Percentiles rank a stretch among this genome's conserved stretches.
phyloP scores from a whole-genome alignment of 2,888 invertebrate genomes.

The Drosophila melanocephala region DNA sequence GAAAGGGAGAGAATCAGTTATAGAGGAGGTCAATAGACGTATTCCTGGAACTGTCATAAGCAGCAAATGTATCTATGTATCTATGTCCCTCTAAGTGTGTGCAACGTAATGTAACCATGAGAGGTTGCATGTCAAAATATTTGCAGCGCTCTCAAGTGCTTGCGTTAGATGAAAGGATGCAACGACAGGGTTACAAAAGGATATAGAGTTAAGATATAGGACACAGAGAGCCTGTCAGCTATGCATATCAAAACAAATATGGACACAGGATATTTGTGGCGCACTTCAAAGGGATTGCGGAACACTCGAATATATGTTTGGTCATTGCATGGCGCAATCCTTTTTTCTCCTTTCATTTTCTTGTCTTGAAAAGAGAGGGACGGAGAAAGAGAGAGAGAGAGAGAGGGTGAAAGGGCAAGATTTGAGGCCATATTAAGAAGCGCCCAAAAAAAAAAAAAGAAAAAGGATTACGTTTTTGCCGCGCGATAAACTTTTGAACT shows the following conservation, averaged over 20 bases:
- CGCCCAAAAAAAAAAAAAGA: not conserved
- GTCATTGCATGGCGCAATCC: slow-evolving; percentile 74
- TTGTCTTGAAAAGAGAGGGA: not conserved
- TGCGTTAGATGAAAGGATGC: slow-evolving; percentile 41
- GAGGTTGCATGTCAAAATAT: slow-evolving; percentile 59
- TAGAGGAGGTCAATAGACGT: slow-evolving; percentile 46
- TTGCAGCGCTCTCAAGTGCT: slow-evolving; percentile 48
- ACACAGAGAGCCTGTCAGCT: slow-evolving; percentile 1
- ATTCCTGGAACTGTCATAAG: slow-evolving; percentile 42
- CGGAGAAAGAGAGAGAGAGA: not conserved
- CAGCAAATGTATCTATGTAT: slow-evolving; percentile 8
- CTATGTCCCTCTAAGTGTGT: slow-evolving; percentile 10
- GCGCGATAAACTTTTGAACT: slow-evolving; percentile 75
- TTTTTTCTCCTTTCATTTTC: slow-evolving; percentile 30
- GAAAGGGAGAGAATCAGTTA: slow-evolving; percentile 34
- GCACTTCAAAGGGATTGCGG: slow-evolving; percentile 43
- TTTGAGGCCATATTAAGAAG: not conserved
- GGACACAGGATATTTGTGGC: slow-evolving; percentile 30
- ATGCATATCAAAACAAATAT: slow-evolving; percentile 66
- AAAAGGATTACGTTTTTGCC: slow-evolving; percentile 49
- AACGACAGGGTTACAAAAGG: slow-evolving; percentile 23
- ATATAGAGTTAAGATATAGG: slow-evolving; percentile 1
- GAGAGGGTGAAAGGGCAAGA: not conserved
- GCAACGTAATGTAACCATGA: slow-evolving; percentile 15
- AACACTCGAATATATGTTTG: slow-evolving; percentile 60